Evolutionary conservation across 2,113 vertebrate genomes (phyloP), one percentile per base, ranked within the genome.

Genomic region (Riparia riparia): DNA sequence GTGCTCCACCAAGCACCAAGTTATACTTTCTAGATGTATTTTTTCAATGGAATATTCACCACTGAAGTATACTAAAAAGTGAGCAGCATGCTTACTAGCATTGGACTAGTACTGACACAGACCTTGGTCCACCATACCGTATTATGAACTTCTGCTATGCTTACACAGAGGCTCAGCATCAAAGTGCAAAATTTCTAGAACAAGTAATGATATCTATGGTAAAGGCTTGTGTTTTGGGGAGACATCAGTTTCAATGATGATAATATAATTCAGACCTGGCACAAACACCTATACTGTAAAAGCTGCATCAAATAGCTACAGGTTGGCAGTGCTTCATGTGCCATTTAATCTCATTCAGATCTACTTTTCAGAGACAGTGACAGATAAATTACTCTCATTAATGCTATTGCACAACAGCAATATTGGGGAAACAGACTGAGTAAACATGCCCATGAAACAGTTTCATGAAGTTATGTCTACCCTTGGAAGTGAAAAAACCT

Each of bases 341-440:
- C 28, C 29, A 69, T 56, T 81, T 70, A 28, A 39, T 45, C 61
- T 74, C 85, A 18, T 12, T 78, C 56, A 66, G 39, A 70, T 51
- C n/a, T 54, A 20, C n/a, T 82, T 53, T 71, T 69, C 32, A 58
- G 58, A 89, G 31, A 41, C 8, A 57, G 50, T 17, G 58, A 74
- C 37, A 89, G 72, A 32, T 25, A 73, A 81, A 89, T 53, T 53
- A 72, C 15, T 9, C 42, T 89, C 47, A 82, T 64, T 60, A 74
- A 11, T 1, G 28, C n/a, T 13, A 72, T 3, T 53, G 64, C 37
- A 57, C 31, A 91, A 86, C 0, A 0, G 54, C 37, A 77, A 32
- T 18, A 54, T 0, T 53, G 28, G 26, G 16, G 34, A 64, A 90
- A 79, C 2, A 92, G 32, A 74, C 32, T 42, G 17, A 79, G 41